Base-by-base conservation (phyloP, 2,797 vertebrate genomes). In the Cryptoblepharus egeriae region DNA sequence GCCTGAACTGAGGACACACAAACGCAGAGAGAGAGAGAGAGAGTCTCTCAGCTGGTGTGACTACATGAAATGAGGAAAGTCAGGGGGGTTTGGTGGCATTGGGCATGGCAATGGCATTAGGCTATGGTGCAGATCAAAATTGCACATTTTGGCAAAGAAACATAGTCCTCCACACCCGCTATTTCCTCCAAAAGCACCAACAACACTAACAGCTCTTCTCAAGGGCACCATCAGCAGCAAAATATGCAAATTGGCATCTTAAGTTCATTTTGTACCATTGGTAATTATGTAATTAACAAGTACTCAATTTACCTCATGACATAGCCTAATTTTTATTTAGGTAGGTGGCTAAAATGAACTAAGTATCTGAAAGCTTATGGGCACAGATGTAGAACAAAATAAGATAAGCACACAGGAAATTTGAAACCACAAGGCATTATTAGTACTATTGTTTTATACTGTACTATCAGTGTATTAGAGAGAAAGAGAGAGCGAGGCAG, bases 401-500 rank as follows among this genome's bases (percentile, higher is more conserved):
- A 64, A 77, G 63, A 30, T 30, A 35, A 35, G 63, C 28, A 32
- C 24, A 10, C 22, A 75, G 71, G 28, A 68, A 26, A 81, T 35
- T 67, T 55, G 22, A 65, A 68, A 75, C 35, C 61, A 30, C 52
- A 58, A 81, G n/a, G 26, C 61, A 39, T 42, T 73, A 32, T 28
- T 67, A 67, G 57, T 13, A 1, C 42, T 58, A 60, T 57, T 58
- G 26, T 67, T 68, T 84, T 73, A 78, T 65, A 37, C n/a, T 42
- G 37, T 73, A 45, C 11, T 49, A 42, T 84, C 52, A 22, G 60
- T 72, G 24, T 3, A 37, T 65, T 83, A 55, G 39, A 72, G 37
- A 83, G 52, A 5, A 28, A 49, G n/a, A 58, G 49, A 78, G 67
- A 79, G 39, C n/a, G n/a, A 82, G 64, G 58, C 63, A 60, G 42